These are phyloP conservation scores for Lepidurus couesii DNA, from an alignment of 1,140 invertebrate species.

Conservation along the genomic window DNA sequence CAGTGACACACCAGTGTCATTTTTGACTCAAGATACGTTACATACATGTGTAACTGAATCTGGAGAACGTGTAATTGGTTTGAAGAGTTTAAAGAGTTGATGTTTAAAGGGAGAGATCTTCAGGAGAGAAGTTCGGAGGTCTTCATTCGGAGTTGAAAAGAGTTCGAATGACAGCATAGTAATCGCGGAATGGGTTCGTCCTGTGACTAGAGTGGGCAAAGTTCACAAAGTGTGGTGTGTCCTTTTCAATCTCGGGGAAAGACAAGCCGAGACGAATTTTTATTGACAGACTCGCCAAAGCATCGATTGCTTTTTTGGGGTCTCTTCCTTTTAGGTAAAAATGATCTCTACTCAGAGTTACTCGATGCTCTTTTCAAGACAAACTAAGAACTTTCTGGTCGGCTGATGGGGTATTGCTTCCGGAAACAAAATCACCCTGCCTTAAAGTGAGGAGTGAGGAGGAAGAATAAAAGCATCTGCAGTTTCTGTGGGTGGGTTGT, in stretches of 20 bases:
- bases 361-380: background rate
- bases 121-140: too few species aligned
- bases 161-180: background rate
- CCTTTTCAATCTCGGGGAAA: conserved; percentile 5
- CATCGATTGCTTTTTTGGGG: background rate
- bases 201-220: background rate
- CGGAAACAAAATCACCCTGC: background rate
- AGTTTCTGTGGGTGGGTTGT: background rate
- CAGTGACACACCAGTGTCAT: background rate
- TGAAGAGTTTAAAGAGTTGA: too few species aligned
- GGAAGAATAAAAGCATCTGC: conserved; percentile 22
- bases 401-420: conserved; percentile 15
- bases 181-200: conserved; percentile 5
- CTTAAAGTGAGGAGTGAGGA: conserved; percentile 1
- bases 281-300: background rate
- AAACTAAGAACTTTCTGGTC: background rate
- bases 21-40: too few species aligned
- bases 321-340: background rate
- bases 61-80: too few species aligned
- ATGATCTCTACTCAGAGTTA: background rate
- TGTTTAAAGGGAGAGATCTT: too few species aligned
- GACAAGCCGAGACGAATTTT: conserved; percentile 18
- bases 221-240: background rate
- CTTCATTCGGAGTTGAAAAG: background rate
- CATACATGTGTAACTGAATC: too few species aligned